Conservation (phyloP, 2,113 vertebrate genomes). For the Apodemus sylvaticus region DNA sequence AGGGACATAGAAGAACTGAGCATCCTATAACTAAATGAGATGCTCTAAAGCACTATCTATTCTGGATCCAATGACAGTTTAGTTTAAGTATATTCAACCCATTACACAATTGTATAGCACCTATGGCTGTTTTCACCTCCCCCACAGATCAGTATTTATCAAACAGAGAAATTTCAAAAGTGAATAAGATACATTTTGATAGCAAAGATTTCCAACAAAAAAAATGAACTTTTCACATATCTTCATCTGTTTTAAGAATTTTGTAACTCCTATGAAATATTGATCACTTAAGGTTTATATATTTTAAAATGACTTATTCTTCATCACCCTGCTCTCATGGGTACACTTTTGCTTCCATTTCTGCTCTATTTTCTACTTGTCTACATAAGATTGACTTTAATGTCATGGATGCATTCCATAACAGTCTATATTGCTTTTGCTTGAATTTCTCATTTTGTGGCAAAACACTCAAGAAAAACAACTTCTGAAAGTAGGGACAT, state of each 20-base stretch:
- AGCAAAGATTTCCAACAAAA: not conserved
- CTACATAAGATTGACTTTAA: not conserved
- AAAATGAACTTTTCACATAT: not conserved
- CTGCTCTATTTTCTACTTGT: not conserved
- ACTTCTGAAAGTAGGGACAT: fast-evolving
- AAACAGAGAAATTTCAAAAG: conserved; percentile 1
- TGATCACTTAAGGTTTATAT: not conserved
- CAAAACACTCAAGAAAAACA: not conserved
- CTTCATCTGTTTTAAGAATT: not conserved
- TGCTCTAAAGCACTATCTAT: not conserved
- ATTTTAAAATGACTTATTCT: not conserved
- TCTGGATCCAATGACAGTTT: not conserved
- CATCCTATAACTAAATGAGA: not conserved
- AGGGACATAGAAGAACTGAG: not conserved
- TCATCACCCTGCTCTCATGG: not conserved
- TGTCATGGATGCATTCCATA: not conserved
- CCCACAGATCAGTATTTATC: not conserved
- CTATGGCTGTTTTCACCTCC: not conserved
- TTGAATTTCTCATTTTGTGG: not conserved
- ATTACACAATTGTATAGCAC: not conserved
- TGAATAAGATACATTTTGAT: conserved; percentile 24
- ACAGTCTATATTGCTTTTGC: not conserved
- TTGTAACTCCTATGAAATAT: conserved; percentile 1
- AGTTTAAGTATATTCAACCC: conserved; percentile 28
- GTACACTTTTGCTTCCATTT: not conserved